phyloP scores from a whole-genome alignment of 2,888 invertebrate genomes.

The Chalcosyrphus nemorum region DNA sequence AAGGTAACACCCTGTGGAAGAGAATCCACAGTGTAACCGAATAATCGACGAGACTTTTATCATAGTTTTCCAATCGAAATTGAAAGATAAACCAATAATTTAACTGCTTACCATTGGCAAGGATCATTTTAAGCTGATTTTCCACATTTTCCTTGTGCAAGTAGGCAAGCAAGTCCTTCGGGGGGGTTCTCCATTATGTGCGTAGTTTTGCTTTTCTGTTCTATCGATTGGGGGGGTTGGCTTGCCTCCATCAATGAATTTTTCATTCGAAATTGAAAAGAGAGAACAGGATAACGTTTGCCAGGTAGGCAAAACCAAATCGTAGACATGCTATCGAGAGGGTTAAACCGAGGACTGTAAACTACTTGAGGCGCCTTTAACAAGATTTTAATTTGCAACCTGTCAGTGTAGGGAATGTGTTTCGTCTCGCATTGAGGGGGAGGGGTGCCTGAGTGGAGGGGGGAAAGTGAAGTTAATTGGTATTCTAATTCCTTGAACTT shows the following conservation, averaged over 20 bases:
- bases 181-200: background rate
- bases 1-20: too few species aligned
- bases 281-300: background rate
- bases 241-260: slow-evolving; percentile 5
- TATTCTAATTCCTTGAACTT: slow-evolving; percentile 51
- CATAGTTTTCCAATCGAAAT: slow-evolving; percentile 16
- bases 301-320: slow-evolving; percentile 1
- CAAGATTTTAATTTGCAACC: slow-evolving; percentile 63
- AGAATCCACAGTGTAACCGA: background rate
- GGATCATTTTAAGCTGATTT: slow-evolving; percentile 22
- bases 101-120: slow-evolving; percentile 4
- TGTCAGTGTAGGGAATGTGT: slow-evolving; percentile 35
- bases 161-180: too few species aligned
- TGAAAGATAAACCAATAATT: slow-evolving; percentile 31
- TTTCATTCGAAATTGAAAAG: slow-evolving; percentile 18
- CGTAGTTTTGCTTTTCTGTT: background rate
- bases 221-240: background rate
- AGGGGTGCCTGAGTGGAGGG: background rate
- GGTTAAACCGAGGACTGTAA: background rate
- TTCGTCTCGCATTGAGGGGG: background rate
- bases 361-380: slow-evolving; percentile 43
- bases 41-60: slow-evolving; percentile 4
- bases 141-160: background rate
- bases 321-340: slow-evolving; percentile 9
- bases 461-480: slow-evolving; percentile 51